Conservation (phyloP, 2,113 vertebrate species). For the Elaphurus davidianus region DNA sequence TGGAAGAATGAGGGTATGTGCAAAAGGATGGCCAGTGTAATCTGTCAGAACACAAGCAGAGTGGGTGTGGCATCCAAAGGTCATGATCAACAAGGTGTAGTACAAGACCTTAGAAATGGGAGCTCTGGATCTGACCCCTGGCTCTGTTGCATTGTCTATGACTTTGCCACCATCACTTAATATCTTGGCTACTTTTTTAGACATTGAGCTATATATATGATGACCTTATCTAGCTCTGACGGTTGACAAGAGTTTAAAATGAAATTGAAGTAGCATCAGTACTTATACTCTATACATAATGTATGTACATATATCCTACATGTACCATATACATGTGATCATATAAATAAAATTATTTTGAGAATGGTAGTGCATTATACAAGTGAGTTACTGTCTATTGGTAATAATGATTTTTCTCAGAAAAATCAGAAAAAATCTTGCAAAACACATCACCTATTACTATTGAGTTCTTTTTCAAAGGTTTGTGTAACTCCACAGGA, state of each 20-base stretch:
- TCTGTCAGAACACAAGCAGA: background rate
- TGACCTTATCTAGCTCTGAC: background rate
- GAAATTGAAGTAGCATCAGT: background rate
- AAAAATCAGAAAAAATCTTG: background rate
- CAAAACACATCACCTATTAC: background rate
- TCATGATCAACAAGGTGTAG: background rate
- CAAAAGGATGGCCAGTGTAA: background rate
- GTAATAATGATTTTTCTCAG: background rate
- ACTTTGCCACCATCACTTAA: background rate
- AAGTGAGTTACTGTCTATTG: background rate
- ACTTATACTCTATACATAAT: background rate
- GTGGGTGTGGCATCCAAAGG: background rate
- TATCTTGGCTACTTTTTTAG: background rate
- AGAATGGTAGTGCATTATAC: background rate
- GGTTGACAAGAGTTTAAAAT: background rate
- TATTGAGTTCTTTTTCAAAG: background rate
- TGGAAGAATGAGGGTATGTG: background rate
- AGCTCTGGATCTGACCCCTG: background rate
- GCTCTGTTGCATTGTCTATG: background rate
- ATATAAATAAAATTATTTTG: background rate
- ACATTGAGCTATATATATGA: background rate
- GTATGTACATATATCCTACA: background rate
- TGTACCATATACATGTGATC: background rate
- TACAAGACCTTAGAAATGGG: background rate
- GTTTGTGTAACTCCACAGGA: background rate